Evolutionary conservation across 2,797 vertebrate genomes (phyloP), one percentile per base, ranked within the genome.

Genomic region (Labroides dimidiatus): DNA sequence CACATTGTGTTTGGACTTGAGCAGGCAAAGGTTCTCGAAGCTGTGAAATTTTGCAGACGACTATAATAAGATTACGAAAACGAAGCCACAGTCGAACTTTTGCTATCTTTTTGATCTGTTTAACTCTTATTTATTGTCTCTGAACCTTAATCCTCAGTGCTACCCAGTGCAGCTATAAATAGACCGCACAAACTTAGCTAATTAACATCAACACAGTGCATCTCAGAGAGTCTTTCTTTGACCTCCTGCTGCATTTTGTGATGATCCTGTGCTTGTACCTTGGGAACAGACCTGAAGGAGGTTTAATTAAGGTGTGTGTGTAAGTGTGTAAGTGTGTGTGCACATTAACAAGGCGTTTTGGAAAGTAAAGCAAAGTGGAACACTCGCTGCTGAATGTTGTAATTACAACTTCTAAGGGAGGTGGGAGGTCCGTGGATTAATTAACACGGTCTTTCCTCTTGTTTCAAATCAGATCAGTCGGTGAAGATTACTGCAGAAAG

Each of bases 301-400:
- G 15, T 86, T 86, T 89, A 88, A 91, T 91, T 89, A 89, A 84
- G 52, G n/a, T 58, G n/a, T 69, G 63, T 69, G 47, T 33, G n/a
- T 27, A 36, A 62, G 49, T 36, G 13, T 20, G 43, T 47, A 10
- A 20, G 13, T 24, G 21, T 49, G 39, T 10, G 5, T 11, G 6
- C 12, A 15, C 49, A 44, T 66, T 80, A 72, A 78, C 24, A 30
- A 67, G 36, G 55, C 37, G 11, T 58, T 36, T 48, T 47, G 41
- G 20, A 48, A 65, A 74, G 48, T 63, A 47, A 72, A 63, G 71
- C 54, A 13, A 78, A 77, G 68, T 43, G 58, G 79, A 85, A 77
- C 59, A 62, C 55, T 77, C 15, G 15, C 43, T 54, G 52, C 50
- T 52, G 33, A 80, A 70, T 64, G 57, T 65, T 62, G 53, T 89